Evolutionary conservation across 2,888 invertebrate species (phyloP), one percentile per base, ranked within the genome.

Genomic region (Leucophora obtusa): DNA sequence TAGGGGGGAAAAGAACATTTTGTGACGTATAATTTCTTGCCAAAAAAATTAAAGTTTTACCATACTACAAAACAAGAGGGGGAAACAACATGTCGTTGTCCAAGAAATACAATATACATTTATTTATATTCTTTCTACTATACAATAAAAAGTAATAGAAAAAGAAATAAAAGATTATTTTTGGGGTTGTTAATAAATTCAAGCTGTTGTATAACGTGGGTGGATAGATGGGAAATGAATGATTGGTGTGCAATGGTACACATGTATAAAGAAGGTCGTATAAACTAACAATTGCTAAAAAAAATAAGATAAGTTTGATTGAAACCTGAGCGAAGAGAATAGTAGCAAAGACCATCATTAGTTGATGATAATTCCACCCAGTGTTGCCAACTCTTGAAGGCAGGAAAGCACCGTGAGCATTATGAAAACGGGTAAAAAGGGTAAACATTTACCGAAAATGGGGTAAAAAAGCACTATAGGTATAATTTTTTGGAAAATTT

Each of bases 21-120:
- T 71, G 63, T 76, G 76, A 80, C 76, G 76, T 76, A 80, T 63
- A 15, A 65, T 80, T 68, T 53, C 28, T 35, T 71, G 51, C 18
- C 17, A 71, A 70, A 59, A 62, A 68, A 33, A 33, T n/a, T 14
- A 43, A 7, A 47, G 21, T 53, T 17, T 18, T 53, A 18, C 21
- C 1, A 53, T 53, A 14, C 14, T 2, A 38, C 38, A 38, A 1
- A 47, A 47, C 43, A 47, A 10, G 14, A 47, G 43, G 43, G 43
- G n/a, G n/a, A 47, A 47, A 47, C n/a, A n/a, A 14, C n/a, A n/a
- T 47, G 14, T 47, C 43, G 43, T 47, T 47, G 43, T 47, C 43
- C 43, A 47, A 47, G 43, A n/a, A 47, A 47, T 47, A 47, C 43
- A 47, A 47, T 47, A 47, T 47, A 47, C 6, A 47, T n/a, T 47